phyloP scores from a whole-genome alignment of 2,888 invertebrate species.

The Acanthosoma haemorrhoidale region DNA sequence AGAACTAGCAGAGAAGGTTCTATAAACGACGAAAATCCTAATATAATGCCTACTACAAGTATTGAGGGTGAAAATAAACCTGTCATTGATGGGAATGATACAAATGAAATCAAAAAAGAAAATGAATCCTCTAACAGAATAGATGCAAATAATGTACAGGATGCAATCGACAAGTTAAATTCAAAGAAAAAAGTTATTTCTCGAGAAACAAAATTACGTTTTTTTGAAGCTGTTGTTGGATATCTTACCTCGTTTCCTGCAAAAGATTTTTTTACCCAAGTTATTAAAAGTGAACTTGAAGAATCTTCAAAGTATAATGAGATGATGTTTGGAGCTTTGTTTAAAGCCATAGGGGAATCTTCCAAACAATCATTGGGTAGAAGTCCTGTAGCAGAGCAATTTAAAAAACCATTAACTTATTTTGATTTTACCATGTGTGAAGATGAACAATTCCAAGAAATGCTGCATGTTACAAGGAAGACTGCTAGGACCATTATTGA shows the following conservation, averaged over 20 bases:
- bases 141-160: too few species aligned
- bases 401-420: background rate
- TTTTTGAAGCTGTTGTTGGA: background rate
- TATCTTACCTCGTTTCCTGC: background rate
- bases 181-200: background rate
- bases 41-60: too few species aligned
- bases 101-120: background rate
- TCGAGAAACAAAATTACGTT: background rate
- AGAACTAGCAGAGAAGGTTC: background rate
- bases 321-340: background rate
- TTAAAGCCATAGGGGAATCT: background rate
- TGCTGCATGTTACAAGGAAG: background rate
- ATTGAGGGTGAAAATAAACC: too few species aligned
- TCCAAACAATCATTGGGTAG: background rate
- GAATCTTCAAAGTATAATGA: background rate
- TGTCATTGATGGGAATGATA: background rate
- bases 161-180: too few species aligned
- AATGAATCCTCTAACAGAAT: too few species aligned
- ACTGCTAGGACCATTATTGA: background rate
- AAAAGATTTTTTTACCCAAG: background rate
- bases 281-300: background rate
- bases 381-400: background rate
- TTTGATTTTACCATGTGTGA: conserved; percentile 2
- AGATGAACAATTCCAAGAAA: background rate
- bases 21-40: background rate